phyloP scores from a whole-genome alignment of 2,797 vertebrate species.

The Amblyopsis hoosieri region DNA sequence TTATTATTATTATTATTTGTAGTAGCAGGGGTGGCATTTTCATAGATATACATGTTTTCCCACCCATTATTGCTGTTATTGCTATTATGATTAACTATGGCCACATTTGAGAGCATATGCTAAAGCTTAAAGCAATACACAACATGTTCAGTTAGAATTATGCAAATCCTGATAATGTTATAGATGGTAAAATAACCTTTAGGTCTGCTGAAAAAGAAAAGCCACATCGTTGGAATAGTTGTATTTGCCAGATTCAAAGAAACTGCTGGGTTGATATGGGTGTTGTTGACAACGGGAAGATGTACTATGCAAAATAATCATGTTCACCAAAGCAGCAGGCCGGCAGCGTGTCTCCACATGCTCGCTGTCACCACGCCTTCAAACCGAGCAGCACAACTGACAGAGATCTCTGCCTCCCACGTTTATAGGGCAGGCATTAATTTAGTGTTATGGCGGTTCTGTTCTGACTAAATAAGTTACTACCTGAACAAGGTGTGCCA shows the following conservation, averaged over 20 bases:
- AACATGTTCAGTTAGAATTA: background rate
- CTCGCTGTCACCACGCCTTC: constrained; percentile 78
- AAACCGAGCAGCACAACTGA: constrained; percentile 67
- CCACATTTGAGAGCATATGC: background rate
- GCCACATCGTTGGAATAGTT: too few relatives aligned
- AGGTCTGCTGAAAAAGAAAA: too few relatives aligned
- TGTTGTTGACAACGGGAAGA: constrained; percentile 34
- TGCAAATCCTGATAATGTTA: background rate
- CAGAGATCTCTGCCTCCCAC: constrained; percentile 42
- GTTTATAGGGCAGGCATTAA: constrained; percentile 27
- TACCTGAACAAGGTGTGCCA: background rate
- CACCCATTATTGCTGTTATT: background rate
- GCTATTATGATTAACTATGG: background rate
- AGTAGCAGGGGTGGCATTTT: background rate
- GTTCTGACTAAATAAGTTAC: constrained; percentile 38
- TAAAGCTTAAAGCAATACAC: too few relatives aligned
- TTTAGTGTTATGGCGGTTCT: constrained; percentile 45
- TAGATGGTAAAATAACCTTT: background rate
- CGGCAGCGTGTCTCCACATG: constrained; percentile 82
- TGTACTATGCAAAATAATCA: constrained; percentile 65
- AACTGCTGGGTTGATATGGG: background rate
- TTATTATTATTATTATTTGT: background rate
- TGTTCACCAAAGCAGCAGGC: constrained; percentile 68
- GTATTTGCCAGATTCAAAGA: too few relatives aligned
- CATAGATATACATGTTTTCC: background rate